Base-by-base conservation (phyloP, 2,888 invertebrate species). In the Trichogramma dendrolimi region DNA sequence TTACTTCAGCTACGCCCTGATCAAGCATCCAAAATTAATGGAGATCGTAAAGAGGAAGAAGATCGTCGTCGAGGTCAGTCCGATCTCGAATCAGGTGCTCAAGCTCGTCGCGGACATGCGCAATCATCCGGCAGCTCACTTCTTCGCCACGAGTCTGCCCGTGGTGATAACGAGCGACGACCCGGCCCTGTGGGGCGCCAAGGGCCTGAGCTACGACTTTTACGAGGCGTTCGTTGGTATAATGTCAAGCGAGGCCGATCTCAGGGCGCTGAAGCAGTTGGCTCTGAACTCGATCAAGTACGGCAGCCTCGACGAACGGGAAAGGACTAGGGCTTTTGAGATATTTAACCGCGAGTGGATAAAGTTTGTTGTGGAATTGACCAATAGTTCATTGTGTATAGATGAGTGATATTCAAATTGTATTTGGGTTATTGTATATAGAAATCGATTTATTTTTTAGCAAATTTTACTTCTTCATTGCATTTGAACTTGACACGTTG, bases 81-180 rank as follows among this genome's bases (percentile, higher is more conserved):
- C 92, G 0, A 84, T 93, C 65, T 92, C 92, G 0, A 92, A 92
- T 78, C 85, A 88, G 73, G 88, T 81, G 6, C 76, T 92, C 42
- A 84, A 84, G 64, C 78, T 92, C 44, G 86, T 90, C 5, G 78
- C 81, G 4, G 92, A 92, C 75, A 78, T 88, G 40, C 81, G 92
- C 7, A 92, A 91, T 75, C 92, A 92, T 80, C 91, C 92, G 0
- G 83, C 86, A 1, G 82, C 84, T 40, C 74, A 80, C 11, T 83
- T 89, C 54, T 81, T 92, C 56, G 85, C 90, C 4, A 81, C 84
- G 41, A 85, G 85, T 47, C 83, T 86, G 72, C 90, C 92, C 0
- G 83, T 92, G 0, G 87, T 92, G 0, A 80, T 92, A 42, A 87
- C 90, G 0, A 88, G 88, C 70, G 92, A 92, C 70, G 91, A 92